phyloP scores from a whole-genome alignment of 2,888 invertebrate genomes.

The Saturnia japonica region DNA sequence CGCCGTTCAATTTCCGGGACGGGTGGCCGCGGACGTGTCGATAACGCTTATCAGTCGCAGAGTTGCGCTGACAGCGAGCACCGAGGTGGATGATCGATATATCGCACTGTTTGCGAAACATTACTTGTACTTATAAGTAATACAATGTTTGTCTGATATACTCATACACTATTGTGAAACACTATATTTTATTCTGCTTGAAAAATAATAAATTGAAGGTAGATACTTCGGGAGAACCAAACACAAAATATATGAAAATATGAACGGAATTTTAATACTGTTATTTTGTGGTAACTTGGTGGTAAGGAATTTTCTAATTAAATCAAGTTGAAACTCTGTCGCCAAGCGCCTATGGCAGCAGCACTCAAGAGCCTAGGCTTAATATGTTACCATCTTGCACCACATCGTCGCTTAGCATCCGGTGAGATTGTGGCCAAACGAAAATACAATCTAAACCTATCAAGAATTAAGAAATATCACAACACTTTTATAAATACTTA shows the following conservation, averaged over 20 bases:
- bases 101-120: constrained; percentile 54
- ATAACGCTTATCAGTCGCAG: constrained; percentile 62
- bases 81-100: constrained; percentile 72
- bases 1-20: constrained; percentile 63
- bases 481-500: not conserved
- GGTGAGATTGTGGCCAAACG: no score
- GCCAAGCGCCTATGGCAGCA: no score
- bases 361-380: no score
- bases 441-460: no score
- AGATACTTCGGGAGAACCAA: no score
- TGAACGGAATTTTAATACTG: no score
- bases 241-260: not conserved
- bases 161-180: not conserved
- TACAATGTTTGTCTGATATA: not conserved
- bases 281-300: no score
- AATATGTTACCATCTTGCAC: no score
- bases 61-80: constrained; percentile 34
- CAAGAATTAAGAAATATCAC: not conserved
- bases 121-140: constrained; percentile 15
- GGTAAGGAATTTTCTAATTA: no score
- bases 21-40: constrained; percentile 57
- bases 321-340: no score
- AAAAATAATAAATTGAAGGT: not conserved
- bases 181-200: not conserved
- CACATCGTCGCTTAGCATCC: no score